phyloP scores from a whole-genome alignment of 2,888 invertebrate genomes.

The Trachelus tabidus region DNA sequence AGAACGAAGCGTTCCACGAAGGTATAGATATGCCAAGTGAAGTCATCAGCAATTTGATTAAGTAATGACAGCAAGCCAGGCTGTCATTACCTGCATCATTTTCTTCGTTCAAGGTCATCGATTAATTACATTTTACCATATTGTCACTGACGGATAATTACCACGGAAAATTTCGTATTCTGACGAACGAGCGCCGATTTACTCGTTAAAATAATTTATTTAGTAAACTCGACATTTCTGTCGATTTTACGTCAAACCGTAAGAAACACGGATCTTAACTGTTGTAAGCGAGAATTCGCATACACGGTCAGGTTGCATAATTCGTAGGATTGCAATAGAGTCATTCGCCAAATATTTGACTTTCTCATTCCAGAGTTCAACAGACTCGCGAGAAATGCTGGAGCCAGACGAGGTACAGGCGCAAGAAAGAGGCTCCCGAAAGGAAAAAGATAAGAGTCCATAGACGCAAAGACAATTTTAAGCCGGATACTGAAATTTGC shows the following conservation, averaged over 20 bases:
- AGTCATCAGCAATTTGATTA: conserved; percentile 42
- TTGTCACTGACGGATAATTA: not conserved
- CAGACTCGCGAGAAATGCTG: not conserved
- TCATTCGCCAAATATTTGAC: conserved; percentile 5
- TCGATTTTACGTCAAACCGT: not conserved
- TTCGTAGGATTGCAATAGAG: conserved; percentile 13
- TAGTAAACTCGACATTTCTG: not conserved
- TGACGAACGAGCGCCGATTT: not conserved
- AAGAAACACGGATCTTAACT: not conserved
- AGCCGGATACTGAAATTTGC: not conserved
- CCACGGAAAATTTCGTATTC: not conserved
- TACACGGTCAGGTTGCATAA: not conserved
- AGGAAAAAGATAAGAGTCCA: not conserved
- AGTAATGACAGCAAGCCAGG: conserved; percentile 32
- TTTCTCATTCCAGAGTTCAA: conserved; percentile 9
- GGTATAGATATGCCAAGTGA: conserved; percentile 27
- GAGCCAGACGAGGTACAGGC: conserved; percentile 9
- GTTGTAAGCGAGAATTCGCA: not conserved
- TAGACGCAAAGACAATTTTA: not conserved
- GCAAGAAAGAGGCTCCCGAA: conserved; percentile 1
- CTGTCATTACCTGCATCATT: conserved; percentile 27
- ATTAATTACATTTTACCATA: not conserved
- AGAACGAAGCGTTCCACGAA: not conserved
- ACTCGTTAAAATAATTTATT: not conserved
- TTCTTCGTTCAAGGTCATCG: conserved; percentile 27